Base-by-base conservation (phyloP, 2,888 invertebrate genomes). In the Lumbricus terrestris region DNA sequence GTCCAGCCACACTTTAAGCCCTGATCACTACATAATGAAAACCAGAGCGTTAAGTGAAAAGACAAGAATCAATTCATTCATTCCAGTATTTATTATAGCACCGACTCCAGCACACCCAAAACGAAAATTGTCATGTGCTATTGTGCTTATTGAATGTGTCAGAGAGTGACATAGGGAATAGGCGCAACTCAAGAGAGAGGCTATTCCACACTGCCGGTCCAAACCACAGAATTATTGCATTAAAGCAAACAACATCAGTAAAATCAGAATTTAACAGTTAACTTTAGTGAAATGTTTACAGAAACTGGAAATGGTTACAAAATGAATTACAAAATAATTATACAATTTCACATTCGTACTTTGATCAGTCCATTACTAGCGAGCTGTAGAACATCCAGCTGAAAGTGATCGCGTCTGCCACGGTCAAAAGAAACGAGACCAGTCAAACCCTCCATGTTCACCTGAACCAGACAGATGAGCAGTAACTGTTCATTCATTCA, bases 371-470 rank as follows among this genome's bases (percentile, higher is more conserved):
- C 94, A 20, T 92, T 91, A 85, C 92, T 92, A n/a, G 92, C 92
- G 11, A 94, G 92, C 89, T 93, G 93, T 47, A 95, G 69, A 16
- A 95, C 91, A 94, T 98, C 98, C 90, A 98, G 96, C 94, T 97
- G 97, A 95, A 98, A 97, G 94, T 97, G 97, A 82, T 96, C 96
- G 69, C 98, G 96, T 92, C 97, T 96, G 1, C 98, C 98, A 93
- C 97, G 97, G 93, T 96, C 96, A 95, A 98, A 98, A 92, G 97
- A 97, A 89, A 98, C 96, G 82, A 96, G 97, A 0, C 98, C 98
- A 0, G 98, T 98, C 88, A 98, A 95, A 0, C 98, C 98, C 93
- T 97, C 97, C 88, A 97, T 96, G 93, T 97, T 96, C 92, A 98
- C 97, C 97, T 98, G 33, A 29, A 34, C 20, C 35, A 85, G 3